phyloP scores from a whole-genome alignment of 2,113 vertebrate species.

The Tauraco erythrolophus region DNA sequence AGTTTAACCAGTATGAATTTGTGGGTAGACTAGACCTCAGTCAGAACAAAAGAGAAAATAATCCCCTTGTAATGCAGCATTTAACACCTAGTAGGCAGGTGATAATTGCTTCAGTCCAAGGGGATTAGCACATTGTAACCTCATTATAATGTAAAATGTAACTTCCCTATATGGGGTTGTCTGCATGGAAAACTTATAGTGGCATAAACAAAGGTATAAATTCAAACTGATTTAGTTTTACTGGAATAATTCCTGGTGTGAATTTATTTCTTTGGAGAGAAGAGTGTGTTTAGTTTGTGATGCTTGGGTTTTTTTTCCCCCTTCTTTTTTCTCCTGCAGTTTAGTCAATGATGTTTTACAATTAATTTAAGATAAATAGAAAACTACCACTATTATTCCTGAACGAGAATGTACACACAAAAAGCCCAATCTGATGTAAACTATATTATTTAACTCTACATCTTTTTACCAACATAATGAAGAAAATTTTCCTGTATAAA shows the following conservation, averaged over 20 bases:
- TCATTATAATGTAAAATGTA: constrained; percentile 62
- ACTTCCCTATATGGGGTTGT: constrained; percentile 40
- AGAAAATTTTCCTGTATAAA: neutral
- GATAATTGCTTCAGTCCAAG: constrained; percentile 64
- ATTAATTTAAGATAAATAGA: neutral
- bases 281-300: neutral
- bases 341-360: neutral
- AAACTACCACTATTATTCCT: neutral
- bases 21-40: constrained; percentile 16
- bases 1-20: constrained; percentile 27
- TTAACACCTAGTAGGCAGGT: constrained; percentile 67
- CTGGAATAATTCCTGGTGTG: neutral
- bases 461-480: neutral
- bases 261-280: neutral
- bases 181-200: constrained; percentile 7
- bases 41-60: constrained; percentile 67
- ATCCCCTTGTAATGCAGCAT: constrained; percentile 61
- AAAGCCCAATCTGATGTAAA: neutral
- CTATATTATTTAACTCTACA: neutral
- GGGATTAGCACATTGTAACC: constrained; percentile 65
- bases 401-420: neutral
- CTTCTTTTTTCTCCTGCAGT: neutral
- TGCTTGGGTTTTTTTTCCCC: rapidly evolving
- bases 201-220: constrained; percentile 34
- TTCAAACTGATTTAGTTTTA: constrained; percentile 29